Base-by-base conservation (phyloP, 2,113 vertebrate species). In the Gopherus flavomarginatus region DNA sequence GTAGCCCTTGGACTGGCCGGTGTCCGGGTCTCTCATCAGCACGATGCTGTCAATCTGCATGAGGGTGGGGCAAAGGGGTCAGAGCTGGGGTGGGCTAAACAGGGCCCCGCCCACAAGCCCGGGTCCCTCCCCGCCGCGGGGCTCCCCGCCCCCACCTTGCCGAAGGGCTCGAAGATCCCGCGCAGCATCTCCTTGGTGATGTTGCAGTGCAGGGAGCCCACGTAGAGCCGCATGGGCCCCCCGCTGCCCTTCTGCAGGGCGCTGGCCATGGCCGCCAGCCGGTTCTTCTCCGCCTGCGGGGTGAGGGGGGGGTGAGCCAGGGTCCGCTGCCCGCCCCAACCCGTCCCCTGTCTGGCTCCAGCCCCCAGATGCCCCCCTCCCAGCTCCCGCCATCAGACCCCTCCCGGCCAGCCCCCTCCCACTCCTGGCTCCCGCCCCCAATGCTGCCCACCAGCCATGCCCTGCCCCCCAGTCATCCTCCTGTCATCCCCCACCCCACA, bases 81-180 rank as follows among this genome's bases (percentile, higher is more conserved):
- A 78, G 21, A 27, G n/a, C 24, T 4, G 7, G 31, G 6, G 12
- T 11, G 11, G 26, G 5, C 27, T 27, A 57, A 3, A 12, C 57
- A 5, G 6, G 29, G 59, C 59, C 29, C 57, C 59, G 2, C 59
- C 29, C 59, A 6, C 29, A 5, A 6, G 16, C 24, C 47, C 17
- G 24, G 11, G 42, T 6, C 8, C 19, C 6, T 38, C 5, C 54
- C 83, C 49, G n/a, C 14, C 53, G 38, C 83, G 72, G 50, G 50
- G 50, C 44, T 5, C 4, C 86, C 31, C 17, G 6, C 3, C 27
- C 96, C 89, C 38, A 98, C 97, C 96, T 98, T 98, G 87, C 98
- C 97, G 65, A 98, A 98, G 12, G 98, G 98, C 83, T 98, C 97
- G 90, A 98, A 98, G 92, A 98, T 98, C 80, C 97, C 98, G 6